A percentile compares a stretch with the other conserved stretches of the same genome.
phyloP scores from a whole-genome alignment of 2,113 vertebrate species.

The mouse (Mus musculus) region GRCm39 chr10:101503001-101503500 shows the following conservation, averaged over 20 bases:
- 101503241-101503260: neutral
- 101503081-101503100: neutral
- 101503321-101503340: neutral
- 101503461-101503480: neutral
- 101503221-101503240: neutral
- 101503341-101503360: neutral
- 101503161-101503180: neutral
- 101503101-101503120: neutral
- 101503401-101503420: neutral
- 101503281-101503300: neutral
- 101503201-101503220: neutral
- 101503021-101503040: neutral
- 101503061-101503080: neutral
- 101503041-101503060: neutral
- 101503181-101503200: neutral
- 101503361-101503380: neutral
- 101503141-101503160: neutral
- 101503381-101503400: neutral
- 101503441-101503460: neutral
- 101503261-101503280: neutral
- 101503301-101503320: neutral
- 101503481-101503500: rapidly evolving
- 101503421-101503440: neutral
- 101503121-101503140: neutral
- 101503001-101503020: neutral